Percentiles rank a stretch among this genome's conserved stretches.
These are phyloP conservation scores for Drosophila fungiperda DNA, from an alignment of 2,888 invertebrate species.

Conservation along the genomic window DNA sequence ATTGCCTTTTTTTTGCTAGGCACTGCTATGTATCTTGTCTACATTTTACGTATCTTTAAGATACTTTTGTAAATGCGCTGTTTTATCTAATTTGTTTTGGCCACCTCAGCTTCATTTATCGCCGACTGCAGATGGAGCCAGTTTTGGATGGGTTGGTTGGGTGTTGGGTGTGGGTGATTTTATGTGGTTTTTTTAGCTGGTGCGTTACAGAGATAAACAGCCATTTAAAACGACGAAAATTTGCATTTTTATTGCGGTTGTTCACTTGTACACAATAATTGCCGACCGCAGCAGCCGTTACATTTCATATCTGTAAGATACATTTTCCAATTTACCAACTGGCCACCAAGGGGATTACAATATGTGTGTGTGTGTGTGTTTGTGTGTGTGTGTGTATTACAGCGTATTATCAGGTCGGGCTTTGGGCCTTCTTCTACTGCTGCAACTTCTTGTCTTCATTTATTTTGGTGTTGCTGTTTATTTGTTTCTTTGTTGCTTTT, in stretches of 20 bases:
- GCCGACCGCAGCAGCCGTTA: slow-evolving; percentile 51
- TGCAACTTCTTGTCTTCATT: slow-evolving; percentile 29
- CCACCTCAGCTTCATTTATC: slow-evolving; percentile 21
- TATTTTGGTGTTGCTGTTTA: slow-evolving; percentile 39
- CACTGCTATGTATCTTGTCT: slow-evolving; percentile 9
- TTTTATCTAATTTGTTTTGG: slow-evolving; percentile 30
- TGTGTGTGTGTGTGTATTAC: slow-evolving; percentile 11
- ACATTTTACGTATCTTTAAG: slow-evolving; percentile 30
- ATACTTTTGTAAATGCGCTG: slow-evolving; percentile 54
- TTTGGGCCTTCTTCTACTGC: slow-evolving; percentile 14
- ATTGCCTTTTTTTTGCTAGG: slow-evolving; percentile 3
- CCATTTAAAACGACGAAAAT: slow-evolving; percentile 61
- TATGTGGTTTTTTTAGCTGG: not conserved
- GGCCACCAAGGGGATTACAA: slow-evolving; percentile 51
- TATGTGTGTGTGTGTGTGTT: slow-evolving; percentile 1
- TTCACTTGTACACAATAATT: slow-evolving; percentile 73
- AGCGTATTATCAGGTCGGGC: slow-evolving; percentile 36
- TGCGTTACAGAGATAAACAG: slow-evolving; percentile 48
- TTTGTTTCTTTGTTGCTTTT: slow-evolving; percentile 11
- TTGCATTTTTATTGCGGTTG: slow-evolving; percentile 76
- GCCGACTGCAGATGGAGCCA: slow-evolving; percentile 41
- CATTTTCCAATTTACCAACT: slow-evolving; percentile 58
- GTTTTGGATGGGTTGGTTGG: slow-evolving; percentile 4
- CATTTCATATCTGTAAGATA: slow-evolving; percentile 61
- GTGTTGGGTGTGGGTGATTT: not conserved